These are phyloP conservation scores for Lophius piscatorius DNA, from an alignment of 2,113 vertebrate species.

Conservation along the genomic window DNA sequence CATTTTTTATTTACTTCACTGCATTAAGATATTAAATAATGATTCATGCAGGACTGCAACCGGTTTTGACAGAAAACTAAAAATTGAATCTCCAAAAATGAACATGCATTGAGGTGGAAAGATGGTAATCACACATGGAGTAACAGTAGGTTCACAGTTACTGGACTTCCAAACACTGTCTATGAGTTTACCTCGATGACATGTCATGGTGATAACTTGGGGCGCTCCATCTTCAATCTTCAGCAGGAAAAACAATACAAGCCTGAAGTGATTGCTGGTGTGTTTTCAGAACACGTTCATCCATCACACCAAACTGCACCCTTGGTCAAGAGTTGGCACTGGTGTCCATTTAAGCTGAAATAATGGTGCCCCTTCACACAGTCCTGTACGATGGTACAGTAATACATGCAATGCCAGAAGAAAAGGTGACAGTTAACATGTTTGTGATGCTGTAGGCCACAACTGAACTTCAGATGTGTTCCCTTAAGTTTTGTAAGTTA, in stretches of 20 bases:
- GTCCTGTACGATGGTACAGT: no score
- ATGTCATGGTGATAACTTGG: neutral
- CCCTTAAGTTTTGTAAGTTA: no score
- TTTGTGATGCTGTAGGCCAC: no score
- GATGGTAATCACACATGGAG: neutral
- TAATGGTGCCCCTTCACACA: neutral
- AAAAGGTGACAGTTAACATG: no score
- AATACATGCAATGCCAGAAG: no score
- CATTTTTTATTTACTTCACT: neutral
- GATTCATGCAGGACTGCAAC: neutral
- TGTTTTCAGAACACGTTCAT: neutral
- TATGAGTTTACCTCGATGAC: neutral
- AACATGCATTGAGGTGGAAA: neutral
- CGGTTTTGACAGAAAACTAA: neutral
- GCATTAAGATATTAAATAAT: slow-evolving; percentile 4
- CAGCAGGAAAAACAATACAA: slow-evolving; percentile 1
- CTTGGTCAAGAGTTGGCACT: neutral
- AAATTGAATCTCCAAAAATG: neutral
- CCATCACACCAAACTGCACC: neutral
- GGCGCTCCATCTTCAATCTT: neutral
- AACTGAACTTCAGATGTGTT: no score
- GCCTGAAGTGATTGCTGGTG: neutral
- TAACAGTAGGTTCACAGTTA: no score
- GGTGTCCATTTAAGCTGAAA: neutral
- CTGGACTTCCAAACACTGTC: neutral